Evolutionary conservation across 64 coral and sea anemone species (phyloP).

Genomic region (Cladopsammia gracilis): DNA sequence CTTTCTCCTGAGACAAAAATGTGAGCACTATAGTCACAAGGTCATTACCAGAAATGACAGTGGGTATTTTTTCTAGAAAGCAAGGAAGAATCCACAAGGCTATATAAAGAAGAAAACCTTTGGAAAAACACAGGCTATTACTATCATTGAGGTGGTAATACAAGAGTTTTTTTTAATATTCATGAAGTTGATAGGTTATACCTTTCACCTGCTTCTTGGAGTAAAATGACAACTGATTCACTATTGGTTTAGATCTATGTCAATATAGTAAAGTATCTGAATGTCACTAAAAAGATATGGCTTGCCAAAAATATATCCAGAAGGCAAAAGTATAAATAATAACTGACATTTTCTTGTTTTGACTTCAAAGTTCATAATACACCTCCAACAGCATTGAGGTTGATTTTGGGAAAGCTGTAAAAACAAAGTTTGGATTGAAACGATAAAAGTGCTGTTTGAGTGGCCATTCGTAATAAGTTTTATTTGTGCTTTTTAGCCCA

Average conservation of each 20-base stretch:
- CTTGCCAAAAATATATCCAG: slow-evolving; percentile 7
- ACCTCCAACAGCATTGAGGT: background rate
- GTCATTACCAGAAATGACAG: background rate
- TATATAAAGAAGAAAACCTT: background rate
- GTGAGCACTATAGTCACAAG: background rate
- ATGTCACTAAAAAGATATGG: background rate
- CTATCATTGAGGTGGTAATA: background rate
- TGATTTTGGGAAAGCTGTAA: background rate
- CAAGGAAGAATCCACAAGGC: background rate
- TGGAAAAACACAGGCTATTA: background rate
- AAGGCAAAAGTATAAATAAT: slow-evolving; percentile 1
- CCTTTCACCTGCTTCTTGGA: slow-evolving; percentile 1
- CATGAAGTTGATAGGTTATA: background rate
- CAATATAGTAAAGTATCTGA: slow-evolving; percentile 23
- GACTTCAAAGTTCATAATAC: slow-evolving; percentile 1
- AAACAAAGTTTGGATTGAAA: background rate
- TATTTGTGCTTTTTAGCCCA: background rate
- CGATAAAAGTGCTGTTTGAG: background rate
- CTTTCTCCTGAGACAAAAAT: background rate
- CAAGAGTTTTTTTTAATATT: background rate
- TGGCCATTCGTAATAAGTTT: background rate
- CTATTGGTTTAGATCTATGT: slow-evolving; percentile 12
- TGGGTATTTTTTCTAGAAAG: background rate
- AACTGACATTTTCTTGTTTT: slow-evolving; percentile 4
- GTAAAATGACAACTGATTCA: slow-evolving; percentile 29